Evolutionary conservation across 2,113 vertebrate genomes (phyloP).

Genomic region (Tenebrosternarchus preto): DNA sequence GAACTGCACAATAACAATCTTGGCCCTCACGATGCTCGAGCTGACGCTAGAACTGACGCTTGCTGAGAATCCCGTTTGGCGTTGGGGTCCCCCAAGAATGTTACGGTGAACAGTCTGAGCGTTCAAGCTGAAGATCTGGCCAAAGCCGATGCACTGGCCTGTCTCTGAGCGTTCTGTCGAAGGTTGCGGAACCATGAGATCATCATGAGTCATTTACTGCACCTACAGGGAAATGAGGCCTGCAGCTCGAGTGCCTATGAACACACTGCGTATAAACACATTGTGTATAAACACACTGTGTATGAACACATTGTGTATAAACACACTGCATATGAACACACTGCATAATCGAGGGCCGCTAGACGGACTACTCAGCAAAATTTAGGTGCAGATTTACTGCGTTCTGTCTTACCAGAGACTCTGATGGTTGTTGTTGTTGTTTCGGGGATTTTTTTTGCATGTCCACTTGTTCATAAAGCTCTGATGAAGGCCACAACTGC

Average conservation of each 20-base stretch:
- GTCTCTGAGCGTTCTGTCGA: slow-evolving; percentile 15
- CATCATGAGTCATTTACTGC: slow-evolving; percentile 24
- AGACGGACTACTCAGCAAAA: neutral
- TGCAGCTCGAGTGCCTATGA: neutral
- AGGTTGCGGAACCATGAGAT: neutral
- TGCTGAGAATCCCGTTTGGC: slow-evolving; percentile 56
- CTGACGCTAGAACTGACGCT: slow-evolving; percentile 68
- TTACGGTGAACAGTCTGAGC: slow-evolving; percentile 25
- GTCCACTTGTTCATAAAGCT: no score
- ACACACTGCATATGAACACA: neutral
- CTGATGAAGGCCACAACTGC: no score
- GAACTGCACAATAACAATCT: slow-evolving; percentile 76
- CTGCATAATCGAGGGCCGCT: neutral
- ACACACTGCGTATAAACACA: neutral
- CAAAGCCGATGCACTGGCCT: neutral
- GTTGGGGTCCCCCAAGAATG: slow-evolving; percentile 37
- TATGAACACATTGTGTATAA: neutral
- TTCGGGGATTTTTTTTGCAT: no score
- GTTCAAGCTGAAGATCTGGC: neutral
- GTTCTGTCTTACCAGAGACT: neutral
- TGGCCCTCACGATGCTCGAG: slow-evolving; percentile 66
- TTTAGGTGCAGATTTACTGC: no score
- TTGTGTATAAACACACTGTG: neutral
- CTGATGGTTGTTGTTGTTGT: no score
- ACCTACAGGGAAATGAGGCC: neutral